A percentile compares a stretch with the other conserved stretches of the same genome.
phyloP scores from a whole-genome alignment of 2,797 vertebrate species.

The Scleropages formosus region DNA sequence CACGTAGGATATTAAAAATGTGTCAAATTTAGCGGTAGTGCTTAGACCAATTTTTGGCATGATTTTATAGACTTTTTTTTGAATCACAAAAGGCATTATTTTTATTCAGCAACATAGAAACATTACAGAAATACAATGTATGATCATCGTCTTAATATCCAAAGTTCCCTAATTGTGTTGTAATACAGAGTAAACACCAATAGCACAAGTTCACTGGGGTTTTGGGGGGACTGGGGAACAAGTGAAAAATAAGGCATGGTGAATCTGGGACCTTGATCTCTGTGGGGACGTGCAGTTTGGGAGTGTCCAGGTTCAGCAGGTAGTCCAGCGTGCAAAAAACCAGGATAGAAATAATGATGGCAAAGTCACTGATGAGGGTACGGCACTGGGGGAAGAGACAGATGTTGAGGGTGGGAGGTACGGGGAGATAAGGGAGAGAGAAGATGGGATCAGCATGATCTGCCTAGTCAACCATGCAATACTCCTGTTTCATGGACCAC shows the following conservation, averaged over 20 bases:
- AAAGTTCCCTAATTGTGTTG: neutral
- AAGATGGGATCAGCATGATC: neutral
- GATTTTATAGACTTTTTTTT: constrained; percentile 12
- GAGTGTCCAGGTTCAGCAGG: constrained; percentile 82
- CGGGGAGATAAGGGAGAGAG: neutral
- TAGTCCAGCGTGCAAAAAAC: constrained; percentile 83
- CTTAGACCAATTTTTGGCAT: neutral
- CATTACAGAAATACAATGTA: neutral
- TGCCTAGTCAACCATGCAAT: neutral
- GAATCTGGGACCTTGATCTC: constrained; percentile 83
- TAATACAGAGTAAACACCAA: neutral
- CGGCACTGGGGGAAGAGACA: constrained; percentile 75
- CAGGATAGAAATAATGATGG: constrained; percentile 91
- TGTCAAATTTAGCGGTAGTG: neutral
- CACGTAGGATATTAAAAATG: too few relatives aligned
- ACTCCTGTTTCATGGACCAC: neutral
- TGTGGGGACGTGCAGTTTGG: constrained; percentile 84
- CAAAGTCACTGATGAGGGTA: constrained; percentile 83
- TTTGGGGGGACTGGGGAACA: neutral
- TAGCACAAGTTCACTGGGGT: neutral
- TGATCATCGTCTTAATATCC: too few relatives aligned
- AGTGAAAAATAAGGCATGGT: neutral
- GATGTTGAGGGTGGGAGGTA: neutral
- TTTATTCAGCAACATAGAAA: neutral
- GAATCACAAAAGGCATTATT: neutral